Base-by-base conservation (phyloP, 1,140 invertebrate genomes). In the Drosophila asahinai region DNA sequence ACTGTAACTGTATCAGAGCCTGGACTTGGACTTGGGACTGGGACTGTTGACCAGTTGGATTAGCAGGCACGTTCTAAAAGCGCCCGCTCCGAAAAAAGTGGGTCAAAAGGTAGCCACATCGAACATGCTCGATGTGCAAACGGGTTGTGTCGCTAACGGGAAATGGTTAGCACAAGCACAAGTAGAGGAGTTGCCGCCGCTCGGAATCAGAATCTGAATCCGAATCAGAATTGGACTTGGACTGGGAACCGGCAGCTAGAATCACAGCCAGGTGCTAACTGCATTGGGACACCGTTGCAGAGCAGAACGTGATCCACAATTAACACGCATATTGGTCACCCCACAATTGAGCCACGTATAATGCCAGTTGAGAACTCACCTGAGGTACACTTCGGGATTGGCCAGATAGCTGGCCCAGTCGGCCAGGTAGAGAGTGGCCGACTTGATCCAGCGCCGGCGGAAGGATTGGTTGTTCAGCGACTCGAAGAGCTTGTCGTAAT, bases 381-480 rank as follows among this genome's bases (percentile, higher is more conserved):
- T 96, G 83, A 95, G 94, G 81, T 97, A 96, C 19, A 95, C 96
- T 51, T 95, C 94, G 3, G 96, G 96, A 86, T 97, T 96, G 1
- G 96, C 95, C 17, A 97, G 80, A 66, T 96, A 95, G 4, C 96
- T 95, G 7, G 96, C 94, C 94, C 96, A 95, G 47, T 96, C 95
- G 3, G 96, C 96, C 36, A 97, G 93, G 77, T 96, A 96, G 55
- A 95, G 95, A 2, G 96, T 96, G 11, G 96, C 94, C 8, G 95
- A 95, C 64, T 95, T 95, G 65, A 97, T 96, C 97, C 97, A 97
- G 63, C 96, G 94, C 60, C 96, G 94, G 72, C 97, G 95, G 79
- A 97, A 95, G 5, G 94, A 95, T 25, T 96, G 95, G 86, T 97
- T 97, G 78, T 97, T 96, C 78, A 97, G 95, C 55, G 95, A 96